Evolutionary conservation across 2,797 vertebrate species (phyloP).

Genomic region (Heteromormyrus szaboi): DNA sequence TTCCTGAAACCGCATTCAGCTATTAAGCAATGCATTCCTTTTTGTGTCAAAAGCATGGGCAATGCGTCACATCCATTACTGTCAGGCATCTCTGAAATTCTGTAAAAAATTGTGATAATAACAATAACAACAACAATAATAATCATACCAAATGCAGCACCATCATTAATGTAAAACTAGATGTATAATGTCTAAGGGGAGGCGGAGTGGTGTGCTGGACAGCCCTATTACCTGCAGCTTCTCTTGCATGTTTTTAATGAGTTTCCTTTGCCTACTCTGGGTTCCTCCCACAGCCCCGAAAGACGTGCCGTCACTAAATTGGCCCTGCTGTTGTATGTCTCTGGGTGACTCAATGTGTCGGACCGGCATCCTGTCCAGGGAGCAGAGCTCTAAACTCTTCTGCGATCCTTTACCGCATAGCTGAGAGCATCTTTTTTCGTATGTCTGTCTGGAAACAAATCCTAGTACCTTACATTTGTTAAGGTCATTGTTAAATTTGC

Average conservation of each 20-base stretch:
- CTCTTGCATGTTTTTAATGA: not conserved
- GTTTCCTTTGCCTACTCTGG: not conserved
- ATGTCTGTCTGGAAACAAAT: not conserved
- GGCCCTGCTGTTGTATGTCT: not conserved
- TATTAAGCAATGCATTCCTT: constrained; percentile 15
- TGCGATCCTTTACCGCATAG: not conserved
- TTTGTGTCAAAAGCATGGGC: not conserved
- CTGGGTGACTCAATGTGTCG: not conserved
- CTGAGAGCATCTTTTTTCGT: not conserved
- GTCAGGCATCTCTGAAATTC: not conserved
- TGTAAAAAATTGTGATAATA: not conserved
- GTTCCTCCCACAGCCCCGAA: not conserved
- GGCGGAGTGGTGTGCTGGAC: not conserved
- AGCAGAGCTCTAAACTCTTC: not conserved
- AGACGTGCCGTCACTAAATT: not conserved
- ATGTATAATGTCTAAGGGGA: not conserved
- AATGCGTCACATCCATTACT: not conserved
- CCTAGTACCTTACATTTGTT: not conserved
- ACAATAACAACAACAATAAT: not conserved
- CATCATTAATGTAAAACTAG: not conserved
- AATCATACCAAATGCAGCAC: not conserved
- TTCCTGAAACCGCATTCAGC: constrained; percentile 7
- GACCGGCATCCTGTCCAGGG: not conserved
- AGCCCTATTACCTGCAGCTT: not conserved
- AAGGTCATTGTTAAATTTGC: not conserved